Base-by-base conservation (phyloP, 1,140 invertebrate genomes). In the Akabosia matsudoensis region DNA sequence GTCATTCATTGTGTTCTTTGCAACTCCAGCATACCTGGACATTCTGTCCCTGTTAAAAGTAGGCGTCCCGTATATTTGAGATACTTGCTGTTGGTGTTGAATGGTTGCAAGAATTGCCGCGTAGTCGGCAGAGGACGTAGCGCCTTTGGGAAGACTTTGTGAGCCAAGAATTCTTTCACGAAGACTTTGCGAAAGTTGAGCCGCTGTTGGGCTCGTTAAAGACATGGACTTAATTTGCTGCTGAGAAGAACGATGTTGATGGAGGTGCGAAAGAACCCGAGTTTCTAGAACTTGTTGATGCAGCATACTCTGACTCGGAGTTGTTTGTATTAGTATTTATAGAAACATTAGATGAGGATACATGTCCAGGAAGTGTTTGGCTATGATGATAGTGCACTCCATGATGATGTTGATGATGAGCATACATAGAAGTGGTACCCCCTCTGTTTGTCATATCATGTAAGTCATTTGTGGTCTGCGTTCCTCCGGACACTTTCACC, bases 401-500 rank as follows among this genome's bases (percentile, higher is more conserved):
- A 30, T 77, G 76, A 37, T 37, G 71, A 2, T 31, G 78, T 16
- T 70, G 77, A 31, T 33, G 73, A 33, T 34, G 79, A 14, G 45
- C 51, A 16, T 72, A 67, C 30, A 51, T 34, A 34, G 73, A 22
- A 67, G 74, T 18, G 31, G 24, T 7, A 2, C 45, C 33, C 4
- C 70, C 30, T 33, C 18, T 70, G 45, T 14, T 77, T 72, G 76
- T 76, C 74, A 82, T 77, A 52, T 82, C 80, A 61, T 82, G 87
- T 33, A 93, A 86, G 80, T 94, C 93, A 76, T 91, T 92, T 3
- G 92, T 93, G 0, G 93, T 95, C 85, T 95, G 94, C 0, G 93
- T 95, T 4, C 93, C 93, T 18, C 93, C 93, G 7, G 93, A 93
- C 4, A 95, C 92, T 86, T 95, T 94, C n/a, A 90, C 88, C 84